These are phyloP conservation scores for Eristalis pertinax DNA, from an alignment of 2,888 invertebrate genomes.

Conservation along the genomic window DNA sequence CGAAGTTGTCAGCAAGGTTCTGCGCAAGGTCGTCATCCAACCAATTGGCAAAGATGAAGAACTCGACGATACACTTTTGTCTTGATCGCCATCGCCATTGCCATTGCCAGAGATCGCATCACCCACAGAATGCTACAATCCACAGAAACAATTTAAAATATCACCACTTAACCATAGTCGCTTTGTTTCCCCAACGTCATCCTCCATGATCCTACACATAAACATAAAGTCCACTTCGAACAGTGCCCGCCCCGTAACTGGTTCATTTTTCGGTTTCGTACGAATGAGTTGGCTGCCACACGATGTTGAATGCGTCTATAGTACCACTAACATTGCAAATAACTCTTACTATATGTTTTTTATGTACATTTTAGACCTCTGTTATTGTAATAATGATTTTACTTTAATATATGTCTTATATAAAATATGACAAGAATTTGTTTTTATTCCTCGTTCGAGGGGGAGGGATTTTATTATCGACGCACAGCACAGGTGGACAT, in stretches of 20 bases:
- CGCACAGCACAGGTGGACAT: no score
- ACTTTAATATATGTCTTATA: conserved; percentile 71
- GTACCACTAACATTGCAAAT: conserved; percentile 57
- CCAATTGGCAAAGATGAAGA: conserved; percentile 94
- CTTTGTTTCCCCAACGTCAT: conserved; percentile 23
- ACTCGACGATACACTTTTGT: conserved; percentile 94
- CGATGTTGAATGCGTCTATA: conserved; percentile 45
- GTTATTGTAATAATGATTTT: conserved; percentile 71
- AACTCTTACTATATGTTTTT: conserved; percentile 63
- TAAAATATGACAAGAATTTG: conserved; percentile 63
- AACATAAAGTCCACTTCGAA: conserved; percentile 14
- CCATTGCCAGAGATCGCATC: conserved; percentile 14
- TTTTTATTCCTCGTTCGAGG: not conserved
- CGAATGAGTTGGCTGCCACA: conserved; percentile 56
- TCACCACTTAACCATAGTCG: conserved; percentile 25
- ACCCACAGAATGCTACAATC: conserved; percentile 24
- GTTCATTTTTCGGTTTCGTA: conserved; percentile 47
- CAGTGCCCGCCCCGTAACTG: conserved; percentile 16
- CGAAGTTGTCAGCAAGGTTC: conserved; percentile 94
- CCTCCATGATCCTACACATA: not conserved
- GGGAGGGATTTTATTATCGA: no score
- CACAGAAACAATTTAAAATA: conserved; percentile 28
- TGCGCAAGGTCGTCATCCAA: conserved; percentile 88
- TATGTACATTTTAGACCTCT: conserved; percentile 69
- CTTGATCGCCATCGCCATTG: conserved; percentile 83